Evolutionary conservation across 1,140 invertebrate genomes (phyloP), one percentile per base, ranked within the genome.

Genomic region (Monomorium pharaonis): DNA sequence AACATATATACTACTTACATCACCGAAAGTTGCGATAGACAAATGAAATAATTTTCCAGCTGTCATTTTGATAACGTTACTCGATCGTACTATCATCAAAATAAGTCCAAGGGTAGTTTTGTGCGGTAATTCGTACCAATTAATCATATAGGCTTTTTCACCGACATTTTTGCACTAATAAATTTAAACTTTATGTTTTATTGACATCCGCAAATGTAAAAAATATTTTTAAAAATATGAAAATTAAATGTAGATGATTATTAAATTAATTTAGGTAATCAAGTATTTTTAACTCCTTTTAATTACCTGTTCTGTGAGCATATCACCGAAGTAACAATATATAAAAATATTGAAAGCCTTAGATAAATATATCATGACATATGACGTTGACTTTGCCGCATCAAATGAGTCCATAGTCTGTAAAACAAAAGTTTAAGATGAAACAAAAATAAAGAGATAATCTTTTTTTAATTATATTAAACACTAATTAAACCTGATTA

Each of bases 311-410:
- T 84, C 77, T 9, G 88, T 83, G 2, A 93, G 58, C 54, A 83
- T 69, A 86, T 93, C 92, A n/a, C 92, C 91, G n/a, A 92, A 86
- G 30, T 92, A 92, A 70, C 92, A 93, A 84, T 91, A 88, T 80
- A 92, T 75, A 14, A 92, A 93, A 67, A 93, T 90, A 78, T 93
- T 92, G n/a, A 91, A 90, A 44, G 74, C 67, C 9, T 90, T 63
- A 0, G 91, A 91, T 21, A 78, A 14, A 1, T 89, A 63, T 51
- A 92, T 44, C 24, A 88, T 62, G 60, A 70, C 54, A 83, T 65
- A 88, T 2, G 74, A 78, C 2, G 12, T 7, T 18, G 74, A 7
- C 54, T 51, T 56, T 84, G n/a, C 54, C n/a, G 0, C 65, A 80
- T 10, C 49, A 56, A 56, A 56, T 3, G 54, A 12, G 49, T 16